Percentiles rank a stretch among this genome's conserved stretches.
phyloP scores from a whole-genome alignment of 1,140 invertebrate genomes.

The Lutraria rhynchaena region DNA sequence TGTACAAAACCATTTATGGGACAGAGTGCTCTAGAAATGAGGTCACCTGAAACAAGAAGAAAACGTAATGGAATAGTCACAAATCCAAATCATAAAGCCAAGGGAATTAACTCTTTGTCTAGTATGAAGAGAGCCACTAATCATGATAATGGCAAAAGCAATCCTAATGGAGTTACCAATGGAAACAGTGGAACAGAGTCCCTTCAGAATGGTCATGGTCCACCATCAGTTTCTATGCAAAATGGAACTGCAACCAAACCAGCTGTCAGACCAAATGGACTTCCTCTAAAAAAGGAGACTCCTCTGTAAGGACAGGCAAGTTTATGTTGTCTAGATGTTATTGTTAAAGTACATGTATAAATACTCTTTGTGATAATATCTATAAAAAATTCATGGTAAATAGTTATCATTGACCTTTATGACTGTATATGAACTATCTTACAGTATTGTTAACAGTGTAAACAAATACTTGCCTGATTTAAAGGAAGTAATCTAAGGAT shows the following conservation, averaged over 20 bases:
- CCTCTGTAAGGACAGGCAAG: constrained; percentile 82
- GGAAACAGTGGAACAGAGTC: neutral
- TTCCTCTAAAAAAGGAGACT: constrained; percentile 90
- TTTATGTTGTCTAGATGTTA: constrained; percentile 7
- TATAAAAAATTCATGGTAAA: no score
- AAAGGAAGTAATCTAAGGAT: no score
- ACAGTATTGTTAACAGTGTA: no score
- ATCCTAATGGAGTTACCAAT: neutral
- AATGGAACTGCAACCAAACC: constrained; percentile 49
- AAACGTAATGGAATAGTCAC: constrained; percentile 94
- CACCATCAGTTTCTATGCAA: neutral
- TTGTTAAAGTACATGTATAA: no score
- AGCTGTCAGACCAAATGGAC: constrained; percentile 86
- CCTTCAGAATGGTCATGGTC: neutral
- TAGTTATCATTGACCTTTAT: no score
- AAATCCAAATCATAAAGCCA: constrained; percentile 88
- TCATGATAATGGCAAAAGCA: constrained; percentile 52
- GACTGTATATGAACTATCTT: no score
- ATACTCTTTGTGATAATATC: no score
- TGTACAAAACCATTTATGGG: constrained; percentile 74
- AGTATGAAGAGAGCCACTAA: constrained; percentile 84
- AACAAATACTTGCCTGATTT: no score
- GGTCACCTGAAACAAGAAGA: constrained; percentile 81
- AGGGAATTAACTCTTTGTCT: constrained; percentile 30
- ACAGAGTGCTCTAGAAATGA: constrained; percentile 71